A percentile compares a stretch with the other conserved stretches of the same genome.
These are phyloP conservation scores for Parazoanthus darwini DNA, from an alignment of 92 coral and sea anemone species.

Conservation along the genomic window DNA sequence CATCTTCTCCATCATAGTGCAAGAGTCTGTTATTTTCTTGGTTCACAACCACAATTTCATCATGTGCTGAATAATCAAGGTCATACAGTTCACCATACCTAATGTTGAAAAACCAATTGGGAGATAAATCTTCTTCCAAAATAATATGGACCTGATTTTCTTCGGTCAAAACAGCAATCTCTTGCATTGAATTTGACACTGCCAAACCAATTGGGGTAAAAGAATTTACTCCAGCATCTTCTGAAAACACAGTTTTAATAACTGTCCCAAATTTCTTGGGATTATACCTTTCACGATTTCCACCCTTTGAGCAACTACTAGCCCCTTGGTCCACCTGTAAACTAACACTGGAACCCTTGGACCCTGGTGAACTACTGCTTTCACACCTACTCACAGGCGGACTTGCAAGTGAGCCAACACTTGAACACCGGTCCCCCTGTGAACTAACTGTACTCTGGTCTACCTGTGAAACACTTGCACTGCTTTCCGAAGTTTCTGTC, in stretches of 20 bases:
- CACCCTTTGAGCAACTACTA: neutral
- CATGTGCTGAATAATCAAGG: slow-evolving; percentile 3
- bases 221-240: slow-evolving; percentile 5
- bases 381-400: neutral
- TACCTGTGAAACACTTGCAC: neutral
- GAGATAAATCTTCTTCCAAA: neutral
- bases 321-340: neutral
- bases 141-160: slow-evolving; percentile 12
- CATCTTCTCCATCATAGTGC: slow-evolving; percentile 14
- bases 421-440: neutral
- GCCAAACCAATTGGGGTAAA: slow-evolving; percentile 17
- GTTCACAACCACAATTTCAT: slow-evolving; percentile 21
- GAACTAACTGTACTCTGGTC: neutral
- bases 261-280: neutral
- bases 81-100: neutral
- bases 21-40: neutral
- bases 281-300: neutral
- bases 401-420: neutral
- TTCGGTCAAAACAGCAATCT: slow-evolving; percentile 22
- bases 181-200: neutral
- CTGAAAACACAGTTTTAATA: neutral
- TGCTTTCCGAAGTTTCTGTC: neutral
- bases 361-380: neutral
- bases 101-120: slow-evolving; percentile 13
- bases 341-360: neutral